Base-by-base conservation (phyloP, 2,888 invertebrate species). In the Tiliacea citrago region DNA sequence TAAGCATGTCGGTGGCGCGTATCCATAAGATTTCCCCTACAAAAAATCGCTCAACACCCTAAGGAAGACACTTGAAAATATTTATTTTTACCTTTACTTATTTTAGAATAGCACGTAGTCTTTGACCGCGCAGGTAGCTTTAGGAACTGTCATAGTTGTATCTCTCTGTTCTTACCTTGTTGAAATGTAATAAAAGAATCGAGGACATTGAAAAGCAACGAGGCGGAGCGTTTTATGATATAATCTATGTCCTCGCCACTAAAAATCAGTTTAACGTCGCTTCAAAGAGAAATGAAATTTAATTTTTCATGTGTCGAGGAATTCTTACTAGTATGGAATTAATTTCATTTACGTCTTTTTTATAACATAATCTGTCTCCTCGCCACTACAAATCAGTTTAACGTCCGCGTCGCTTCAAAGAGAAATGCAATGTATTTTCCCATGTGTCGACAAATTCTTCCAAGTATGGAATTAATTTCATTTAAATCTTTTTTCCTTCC, bases 291-390 rank as follows among this genome's bases (percentile, higher is more conserved):
- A 45, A 8, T 53, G n/a, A n/a, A 53, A 53, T 53, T 53, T 18
- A 53, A 65, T 71, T 71, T 53, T n/a, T n/a, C 29, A 45, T 9
- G 5, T 18, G 18, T 66, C 18, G 45, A 39, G 2, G 67, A 71
- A 47, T 13, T 18, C 55, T 18, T 55, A 18, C 18, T 45, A 45
- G n/a, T 51, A 18, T 55, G 45, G n/a, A 55, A n/a, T 45, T 55
- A 12, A 35, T 67, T 47, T n/a, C 10, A 29, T 12, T 63, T 51
- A 21, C 49, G 18, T 39, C 39, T 65, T 29, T 29, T 29, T 29
- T 29, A 7, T 39, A 39, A 6, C 0, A 39, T 39, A 39, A 39
- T 39, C 39, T 29, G 39, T 6, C 39, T 39, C 39, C 39, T 39
- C 39, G 39, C 39, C 39, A 39, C 39, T 39, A 39, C 39, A 39